These are phyloP conservation scores for Tachystola acroxantha DNA, from an alignment of 2,888 invertebrate species.

Conservation along the genomic window DNA sequence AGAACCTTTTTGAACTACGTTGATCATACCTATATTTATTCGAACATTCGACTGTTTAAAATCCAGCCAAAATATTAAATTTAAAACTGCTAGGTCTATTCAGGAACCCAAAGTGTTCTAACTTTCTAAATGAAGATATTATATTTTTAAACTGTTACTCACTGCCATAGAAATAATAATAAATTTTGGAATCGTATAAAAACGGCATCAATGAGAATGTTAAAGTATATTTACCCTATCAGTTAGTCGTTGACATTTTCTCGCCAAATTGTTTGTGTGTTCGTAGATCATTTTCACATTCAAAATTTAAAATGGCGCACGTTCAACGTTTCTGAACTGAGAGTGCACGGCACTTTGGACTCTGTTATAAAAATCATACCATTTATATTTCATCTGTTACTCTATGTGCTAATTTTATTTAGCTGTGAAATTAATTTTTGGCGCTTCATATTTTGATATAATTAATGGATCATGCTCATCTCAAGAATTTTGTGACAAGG, in stretches of 20 bases:
- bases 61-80: too few species aligned
- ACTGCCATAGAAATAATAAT: too few species aligned
- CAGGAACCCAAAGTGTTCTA: not conserved
- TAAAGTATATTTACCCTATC: too few species aligned
- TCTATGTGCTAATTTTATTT: conserved; percentile 43
- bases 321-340: conserved; percentile 21
- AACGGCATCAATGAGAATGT: too few species aligned
- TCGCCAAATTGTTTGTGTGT: conserved; percentile 16
- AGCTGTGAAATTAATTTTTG: conserved; percentile 27
- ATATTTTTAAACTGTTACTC: too few species aligned
- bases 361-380: conserved; percentile 1
- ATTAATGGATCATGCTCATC: conserved; percentile 4
- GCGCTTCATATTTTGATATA: conserved; percentile 18
- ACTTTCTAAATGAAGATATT: too few species aligned
- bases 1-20: not conserved
- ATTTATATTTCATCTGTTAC: conserved; percentile 11
- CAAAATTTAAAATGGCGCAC: conserved; percentile 17
- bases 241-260: not conserved
- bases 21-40: not conserved
- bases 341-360: conserved; percentile 50
- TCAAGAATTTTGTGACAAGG: not conserved
- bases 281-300: conserved; percentile 14
- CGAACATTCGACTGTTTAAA: not conserved
- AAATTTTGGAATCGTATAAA: too few species aligned
- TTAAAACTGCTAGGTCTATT: not conserved